Evolutionary conservation across 2,888 invertebrate species (phyloP), one percentile per base, ranked within the genome.

Genomic region (Nesidiocoris tenuis): DNA sequence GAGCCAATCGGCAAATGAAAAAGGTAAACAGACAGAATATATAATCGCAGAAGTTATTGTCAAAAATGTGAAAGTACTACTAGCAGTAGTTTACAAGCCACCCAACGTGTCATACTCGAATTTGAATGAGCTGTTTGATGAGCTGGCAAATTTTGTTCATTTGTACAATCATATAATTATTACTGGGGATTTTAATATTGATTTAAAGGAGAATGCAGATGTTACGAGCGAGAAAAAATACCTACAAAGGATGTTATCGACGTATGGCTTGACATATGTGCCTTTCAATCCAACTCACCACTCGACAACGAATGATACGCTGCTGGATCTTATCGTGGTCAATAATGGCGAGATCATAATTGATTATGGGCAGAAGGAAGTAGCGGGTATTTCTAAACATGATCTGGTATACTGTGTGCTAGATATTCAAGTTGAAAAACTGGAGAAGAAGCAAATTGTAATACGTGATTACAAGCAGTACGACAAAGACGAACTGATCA

Each of bases 251-350:
- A n/a, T 67, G 18, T 12, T 67, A 12, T 25, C n/a, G 21, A 19
- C 18, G 7, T 21, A 55, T 21, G 54, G 19, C 21, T 55, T 54
- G 0, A 1, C 39, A 9, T 19, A 21, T 1, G 1, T 67, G 16
- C 67, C 67, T 12, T 55, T 67, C 17, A 54, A 21, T 21, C 18
- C 67, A 1, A 67, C 67, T 2, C 67, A 67, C 55, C 67, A 67
- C n/a, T 67, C 67, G 0, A 9, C 19, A 1, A 67, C 55, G 9
- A 55, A 39, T 21, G 55, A 55, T 21, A 67, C 67, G 17, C 21
- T 67, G 1, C 19, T 67, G 9, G 67, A 67, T 19, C 19, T 67
- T 16, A 66, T 66, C 17, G 54, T 67, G 55, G 19, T 67, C 1
- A 67, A 55, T 21, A 55, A 67, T 55, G 5, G 5, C 2, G 3